phyloP scores from a whole-genome alignment of 1,140 invertebrate genomes.

The Neotoxoptera formosana region DNA sequence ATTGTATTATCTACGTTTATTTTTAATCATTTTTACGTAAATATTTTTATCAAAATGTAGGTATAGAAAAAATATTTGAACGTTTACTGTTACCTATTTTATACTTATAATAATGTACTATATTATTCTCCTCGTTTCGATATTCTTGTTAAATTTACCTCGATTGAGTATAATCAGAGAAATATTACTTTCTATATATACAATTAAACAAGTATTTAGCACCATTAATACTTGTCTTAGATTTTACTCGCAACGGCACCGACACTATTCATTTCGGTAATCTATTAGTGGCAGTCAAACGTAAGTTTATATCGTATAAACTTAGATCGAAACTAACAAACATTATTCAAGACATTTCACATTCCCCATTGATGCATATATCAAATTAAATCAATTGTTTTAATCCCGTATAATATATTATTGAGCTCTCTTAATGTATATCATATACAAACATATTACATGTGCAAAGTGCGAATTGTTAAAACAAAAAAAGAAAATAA shows the following conservation, averaged over 20 bases:
- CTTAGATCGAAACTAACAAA: background rate
- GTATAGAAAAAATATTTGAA: too few relatives aligned
- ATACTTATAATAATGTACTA: too few relatives aligned
- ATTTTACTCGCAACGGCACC: background rate
- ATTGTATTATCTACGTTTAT: too few relatives aligned
- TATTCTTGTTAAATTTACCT: background rate
- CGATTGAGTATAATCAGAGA: background rate
- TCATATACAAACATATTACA: too few relatives aligned
- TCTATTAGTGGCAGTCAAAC: background rate
- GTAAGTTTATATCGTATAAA: background rate
- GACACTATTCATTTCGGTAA: background rate
- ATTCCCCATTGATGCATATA: background rate
- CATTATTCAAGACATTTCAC: background rate
- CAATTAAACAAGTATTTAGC: background rate
- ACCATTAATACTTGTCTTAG: conserved; percentile 16
- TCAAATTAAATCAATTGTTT: background rate
- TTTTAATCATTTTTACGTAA: too few relatives aligned
- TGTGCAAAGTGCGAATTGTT: too few relatives aligned
- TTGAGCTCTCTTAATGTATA: background rate
- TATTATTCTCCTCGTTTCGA: background rate
- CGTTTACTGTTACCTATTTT: too few relatives aligned
- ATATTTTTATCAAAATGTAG: too few relatives aligned
- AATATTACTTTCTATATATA: background rate
- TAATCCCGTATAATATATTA: background rate
- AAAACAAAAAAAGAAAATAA: too few relatives aligned